Evolutionary conservation across 2,797 vertebrate genomes (phyloP).

Genomic region (Melanotaenia maccullochi): DNA sequence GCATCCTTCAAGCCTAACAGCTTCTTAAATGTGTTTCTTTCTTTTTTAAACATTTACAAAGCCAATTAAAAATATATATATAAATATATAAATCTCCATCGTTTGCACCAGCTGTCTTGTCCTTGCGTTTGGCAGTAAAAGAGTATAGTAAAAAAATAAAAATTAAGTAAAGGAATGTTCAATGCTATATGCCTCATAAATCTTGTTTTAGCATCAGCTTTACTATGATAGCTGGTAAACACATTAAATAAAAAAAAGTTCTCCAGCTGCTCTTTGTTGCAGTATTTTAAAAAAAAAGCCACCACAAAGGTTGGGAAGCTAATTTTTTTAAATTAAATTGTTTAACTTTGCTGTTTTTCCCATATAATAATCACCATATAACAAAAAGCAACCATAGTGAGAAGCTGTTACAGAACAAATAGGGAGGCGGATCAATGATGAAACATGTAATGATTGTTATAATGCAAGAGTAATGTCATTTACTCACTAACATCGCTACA

Average conservation of each 20-base stretch:
- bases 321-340: too few relatives aligned
- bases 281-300: background rate
- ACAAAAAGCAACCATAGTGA: slow-evolving; percentile 1
- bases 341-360: slow-evolving; percentile 15
- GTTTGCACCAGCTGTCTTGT: background rate
- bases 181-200: background rate
- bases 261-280: background rate
- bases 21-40: background rate
- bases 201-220: background rate
- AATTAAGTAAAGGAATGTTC: background rate
- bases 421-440: slow-evolving; percentile 17
- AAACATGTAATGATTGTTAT: slow-evolving; percentile 33
- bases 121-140: background rate
- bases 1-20: background rate
- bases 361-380: background rate
- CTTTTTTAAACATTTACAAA: background rate
- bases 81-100: background rate
- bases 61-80: background rate
- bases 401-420: slow-evolving; percentile 1
- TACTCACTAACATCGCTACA: slow-evolving; percentile 20
- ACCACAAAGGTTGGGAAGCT: background rate
- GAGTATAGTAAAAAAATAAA: background rate
- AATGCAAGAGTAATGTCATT: slow-evolving; percentile 33
- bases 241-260: background rate
- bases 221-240: background rate